Percentiles rank a stretch among this genome's conserved stretches.
Evolutionary conservation across 2,797 vertebrate species (phyloP).

Genomic region (Macropodus opercularis): DNA sequence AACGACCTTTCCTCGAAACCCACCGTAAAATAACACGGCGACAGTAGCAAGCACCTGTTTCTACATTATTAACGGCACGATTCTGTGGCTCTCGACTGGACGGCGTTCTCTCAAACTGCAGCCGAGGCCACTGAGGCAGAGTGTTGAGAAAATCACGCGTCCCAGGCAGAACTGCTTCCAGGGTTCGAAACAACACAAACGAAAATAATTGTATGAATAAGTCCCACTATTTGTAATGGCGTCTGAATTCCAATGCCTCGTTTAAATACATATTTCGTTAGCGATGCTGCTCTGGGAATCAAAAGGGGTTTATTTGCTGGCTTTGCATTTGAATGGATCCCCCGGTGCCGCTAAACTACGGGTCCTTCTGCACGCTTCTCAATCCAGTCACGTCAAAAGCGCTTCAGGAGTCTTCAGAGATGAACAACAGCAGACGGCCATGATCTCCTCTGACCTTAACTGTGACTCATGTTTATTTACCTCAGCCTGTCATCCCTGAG

Average conservation of each 20-base stretch:
- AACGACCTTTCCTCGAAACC: slow-evolving; percentile 54
- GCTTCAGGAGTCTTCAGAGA: slow-evolving; percentile 43
- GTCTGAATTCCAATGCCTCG: slow-evolving; percentile 27
- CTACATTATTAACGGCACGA: slow-evolving; percentile 61
- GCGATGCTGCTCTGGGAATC: slow-evolving; percentile 14
- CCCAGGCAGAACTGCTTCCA: slow-evolving; percentile 46
- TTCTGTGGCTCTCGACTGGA: slow-evolving; percentile 49
- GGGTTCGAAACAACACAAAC: slow-evolving; percentile 38
- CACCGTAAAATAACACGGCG: slow-evolving; percentile 51
- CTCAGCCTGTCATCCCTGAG: slow-evolving; percentile 41
- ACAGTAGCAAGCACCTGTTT: slow-evolving; percentile 60
- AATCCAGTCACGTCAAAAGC: slow-evolving; percentile 41
- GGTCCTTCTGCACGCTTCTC: slow-evolving; percentile 20
- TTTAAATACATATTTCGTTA: slow-evolving; percentile 39
- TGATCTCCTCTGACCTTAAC: slow-evolving; percentile 65
- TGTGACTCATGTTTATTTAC: slow-evolving; percentile 69
- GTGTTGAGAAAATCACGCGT: slow-evolving; percentile 60
- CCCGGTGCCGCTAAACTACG: slow-evolving; percentile 19
- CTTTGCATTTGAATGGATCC: slow-evolving; percentile 8
- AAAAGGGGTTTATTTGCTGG: slow-evolving; percentile 1
- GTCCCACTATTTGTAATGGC: slow-evolving; percentile 20
- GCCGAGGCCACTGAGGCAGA: slow-evolving; percentile 41
- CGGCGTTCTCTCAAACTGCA: slow-evolving; percentile 44
- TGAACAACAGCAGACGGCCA: slow-evolving; percentile 45
- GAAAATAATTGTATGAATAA: slow-evolving; percentile 42